These are phyloP conservation scores for Echinometra lucunter DNA, from an alignment of 53 echinoderm and acorn worm species.

Conservation along the genomic window DNA sequence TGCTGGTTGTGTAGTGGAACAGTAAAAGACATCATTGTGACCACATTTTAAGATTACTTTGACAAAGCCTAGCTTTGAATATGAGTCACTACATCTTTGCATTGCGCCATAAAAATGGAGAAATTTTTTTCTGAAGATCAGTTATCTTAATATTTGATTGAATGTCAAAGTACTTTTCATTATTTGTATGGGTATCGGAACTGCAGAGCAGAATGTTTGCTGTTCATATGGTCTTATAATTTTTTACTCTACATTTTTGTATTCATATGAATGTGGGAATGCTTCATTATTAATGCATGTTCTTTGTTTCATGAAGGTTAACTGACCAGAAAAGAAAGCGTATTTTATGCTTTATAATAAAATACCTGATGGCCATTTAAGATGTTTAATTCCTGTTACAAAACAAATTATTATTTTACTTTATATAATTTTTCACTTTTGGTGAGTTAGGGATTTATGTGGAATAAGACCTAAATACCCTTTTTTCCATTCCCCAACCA, in stretches of 20 bases:
- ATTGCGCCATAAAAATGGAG: not conserved
- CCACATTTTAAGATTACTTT: not conserved
- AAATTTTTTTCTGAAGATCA: not conserved
- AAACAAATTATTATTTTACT: too few species aligned
- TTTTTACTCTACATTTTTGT: not conserved
- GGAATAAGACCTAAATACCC: not conserved
- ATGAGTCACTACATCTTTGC: not conserved
- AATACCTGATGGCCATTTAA: too few species aligned
- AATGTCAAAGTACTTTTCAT: not conserved
- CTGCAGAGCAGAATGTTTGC: not conserved
- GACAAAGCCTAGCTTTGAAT: not conserved
- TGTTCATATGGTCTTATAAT: not conserved
- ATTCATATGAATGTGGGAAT: too few species aligned
- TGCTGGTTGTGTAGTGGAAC: not conserved
- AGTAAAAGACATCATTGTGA: not conserved
- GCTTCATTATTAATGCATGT: too few species aligned
- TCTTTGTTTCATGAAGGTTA: too few species aligned
- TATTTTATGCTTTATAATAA: too few species aligned
- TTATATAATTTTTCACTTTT: too few species aligned
- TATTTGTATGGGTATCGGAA: not conserved
- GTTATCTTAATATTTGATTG: not conserved
- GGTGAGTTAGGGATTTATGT: too few species aligned
- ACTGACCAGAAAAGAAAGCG: too few species aligned
- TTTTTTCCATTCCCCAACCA: slow-evolving; percentile 47
- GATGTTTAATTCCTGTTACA: too few species aligned